Evolutionary conservation across 2,888 invertebrate genomes (phyloP).

Genomic region (Zygothrica quintamaculata): DNA sequence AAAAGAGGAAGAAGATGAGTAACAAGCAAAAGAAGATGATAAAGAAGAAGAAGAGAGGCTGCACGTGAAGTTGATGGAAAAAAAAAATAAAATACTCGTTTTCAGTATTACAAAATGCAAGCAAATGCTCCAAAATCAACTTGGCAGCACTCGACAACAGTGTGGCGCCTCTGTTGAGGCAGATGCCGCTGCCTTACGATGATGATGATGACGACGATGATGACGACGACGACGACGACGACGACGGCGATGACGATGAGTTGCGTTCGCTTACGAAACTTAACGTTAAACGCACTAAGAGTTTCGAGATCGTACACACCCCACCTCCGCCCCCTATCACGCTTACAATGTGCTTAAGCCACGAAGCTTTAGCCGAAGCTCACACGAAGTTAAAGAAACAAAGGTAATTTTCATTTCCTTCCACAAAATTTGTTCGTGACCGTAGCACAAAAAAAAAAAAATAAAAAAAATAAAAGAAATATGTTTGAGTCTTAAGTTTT

Average conservation of each 20-base stretch:
- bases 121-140: slow-evolving; percentile 44
- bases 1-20: neutral
- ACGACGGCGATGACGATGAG: too few relatives aligned
- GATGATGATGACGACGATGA: too few relatives aligned
- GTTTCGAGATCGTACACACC: too few relatives aligned
- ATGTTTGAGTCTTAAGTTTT: slow-evolving; percentile 7
- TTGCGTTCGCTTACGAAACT: slow-evolving; percentile 51
- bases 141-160: neutral
- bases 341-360: too few relatives aligned
- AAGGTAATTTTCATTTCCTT: slow-evolving; percentile 61
- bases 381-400: slow-evolving; percentile 28
- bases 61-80: slow-evolving; percentile 41
- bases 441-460: slow-evolving; percentile 56
- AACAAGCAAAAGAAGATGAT: slow-evolving; percentile 3
- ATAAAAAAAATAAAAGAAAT: too few relatives aligned
- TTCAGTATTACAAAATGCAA: slow-evolving; percentile 59
- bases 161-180: slow-evolving; percentile 14
- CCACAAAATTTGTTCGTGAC: slow-evolving; percentile 64
- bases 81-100: slow-evolving; percentile 1
- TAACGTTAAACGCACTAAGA: slow-evolving; percentile 15
- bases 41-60: slow-evolving; percentile 1
- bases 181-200: too few relatives aligned
- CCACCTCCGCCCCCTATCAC: too few relatives aligned
- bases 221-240: too few relatives aligned
- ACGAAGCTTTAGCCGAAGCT: slow-evolving; percentile 9